Evolutionary conservation across 2,888 invertebrate species (phyloP), one percentile per base, ranked within the genome.

Genomic region (Aphodius granarius): DNA sequence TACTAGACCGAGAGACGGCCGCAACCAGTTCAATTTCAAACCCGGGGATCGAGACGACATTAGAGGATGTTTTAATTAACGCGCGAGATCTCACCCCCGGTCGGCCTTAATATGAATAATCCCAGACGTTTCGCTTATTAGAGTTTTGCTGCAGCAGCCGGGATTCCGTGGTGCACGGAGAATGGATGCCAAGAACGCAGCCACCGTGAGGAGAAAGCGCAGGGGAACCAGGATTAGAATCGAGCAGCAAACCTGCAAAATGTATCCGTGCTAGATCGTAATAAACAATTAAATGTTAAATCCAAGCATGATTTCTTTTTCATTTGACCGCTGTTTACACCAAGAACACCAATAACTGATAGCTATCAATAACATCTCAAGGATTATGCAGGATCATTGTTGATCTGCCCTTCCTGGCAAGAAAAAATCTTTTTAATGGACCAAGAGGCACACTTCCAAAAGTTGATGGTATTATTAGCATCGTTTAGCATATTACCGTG

Each of bases 91-190:
- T 21, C 68, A 22, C 18, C 19, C 21, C 68, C 20, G 18, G n/a
- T 5, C 20, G 13, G 66, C 68, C 68, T 18, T 68, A 68, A 68
- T 68, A 68, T 68, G 68, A 68, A 68, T 68, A 68, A 68, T 68
- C 68, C 68, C 68, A 68, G 68, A 68, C 68, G 68, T 68, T 68
- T 68, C 68, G 68, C 68, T 68, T 68, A 68, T 68, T 68, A 68
- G 68, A 68, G 68, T 68, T 68, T 68, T 68, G 68, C 68, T 13
- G 16, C 43, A 43, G 43, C 43, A 6, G 43, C 43, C 68, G 20
- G 3, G 68, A 19, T 22, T 9, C 20, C 68, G 68, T 20, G 68
- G 68, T 68, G 20, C 68, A 20, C 20, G 19, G 68, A n/a, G 21
- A 20, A 68, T 20, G 22, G 21, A 6, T 13, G 43, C 43, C 43